Evolutionary conservation across 2,888 invertebrate genomes (phyloP), one percentile per base, ranked within the genome.

Genomic region (Agelastica alni): DNA sequence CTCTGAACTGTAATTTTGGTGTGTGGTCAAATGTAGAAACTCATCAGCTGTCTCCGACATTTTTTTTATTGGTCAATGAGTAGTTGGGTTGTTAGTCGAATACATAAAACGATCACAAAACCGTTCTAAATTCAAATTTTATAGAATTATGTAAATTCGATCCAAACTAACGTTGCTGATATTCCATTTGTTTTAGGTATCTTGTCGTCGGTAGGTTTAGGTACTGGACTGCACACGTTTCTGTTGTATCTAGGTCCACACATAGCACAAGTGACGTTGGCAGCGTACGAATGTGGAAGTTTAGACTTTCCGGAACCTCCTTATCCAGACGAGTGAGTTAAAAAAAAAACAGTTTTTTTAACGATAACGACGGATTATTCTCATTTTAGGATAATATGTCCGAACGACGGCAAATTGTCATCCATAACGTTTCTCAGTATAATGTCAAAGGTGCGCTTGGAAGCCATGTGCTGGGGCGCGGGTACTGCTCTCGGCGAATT

Each of bases 401-500:
- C 97, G 1, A 63, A 58, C 12, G 2, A 81, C 51, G 85, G 86
- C 69, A 79, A 82, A 0, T 76, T 80, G 58, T 80, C 81, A 75
- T 77, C 80, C 14, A 89, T 96, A 51, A 86, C 92, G 16, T 85
- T 99, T 67, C 91, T 93, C 85, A 88, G 88, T 65, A 96, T 98
- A 61, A 95, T 98, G 91, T 85, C 90, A 22, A 97, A 97, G 79
- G 91, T 96, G 13, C 86, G 96, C 16, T 80, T 96, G 60, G 99
- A 99, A 79, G 93, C 96, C 7, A 93, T 98, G 84, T 88, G 98
- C 81, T 99, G 99, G 99, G 96, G 94, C 2, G 86, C 91, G 14
- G 94, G 99, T 3, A 99, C 99, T 0, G 99, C 99, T 0, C 80
- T 99, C n/a, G 99, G 99, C 0, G 99, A 99, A 76, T 78, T 99